Evolutionary conservation across 2,888 invertebrate genomes (phyloP), one percentile per base, ranked within the genome.

Genomic region (Vannuccia rotundouncinata): DNA sequence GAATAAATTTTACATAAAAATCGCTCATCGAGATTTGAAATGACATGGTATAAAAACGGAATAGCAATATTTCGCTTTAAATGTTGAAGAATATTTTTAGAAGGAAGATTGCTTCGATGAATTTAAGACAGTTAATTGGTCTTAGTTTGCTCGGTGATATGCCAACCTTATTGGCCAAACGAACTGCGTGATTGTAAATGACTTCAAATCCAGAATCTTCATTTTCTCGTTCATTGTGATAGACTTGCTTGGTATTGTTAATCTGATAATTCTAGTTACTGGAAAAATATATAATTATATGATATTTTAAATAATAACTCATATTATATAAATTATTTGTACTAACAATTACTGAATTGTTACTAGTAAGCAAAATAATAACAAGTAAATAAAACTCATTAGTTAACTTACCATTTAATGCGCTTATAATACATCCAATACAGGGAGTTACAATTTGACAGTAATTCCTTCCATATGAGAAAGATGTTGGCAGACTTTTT

Each of bases 361-460:
- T 45, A 45, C 45, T 45, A 45, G 45, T 45, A 45, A 45, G 45
- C 45, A 45, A 45, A 45, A 45, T 45, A 45, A 10, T 45, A 45
- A 45, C 45, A 45, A 45, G 45, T 45, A 45, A 45, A 10, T 45
- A 45, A 45, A 45, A 45, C 45, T 45, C 45, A 45, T 45, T 45
- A 10, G 17, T 45, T 45, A 45, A 66, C 66, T 66, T 66, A 66
- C 66, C 66, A 13, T 66, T 66, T 66, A 17, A 66, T 22, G 66
- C 22, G 25, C 66, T 66, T 66, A 17, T 66, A 66, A 66, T 66
- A 66, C 66, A 66, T 66, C 66, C 66, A 66, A 66, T 66, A 27
- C 66, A 66, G 66, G 25, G 66, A 66, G 66, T 66, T 66, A 27
- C 22, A 66, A 66, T 66, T 66, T 66, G 66, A 66, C 66, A 66